Evolutionary conservation across 2,113 vertebrate genomes (phyloP), one percentile per base, ranked within the genome.

Genomic region (Corynorhinus townsendii): DNA sequence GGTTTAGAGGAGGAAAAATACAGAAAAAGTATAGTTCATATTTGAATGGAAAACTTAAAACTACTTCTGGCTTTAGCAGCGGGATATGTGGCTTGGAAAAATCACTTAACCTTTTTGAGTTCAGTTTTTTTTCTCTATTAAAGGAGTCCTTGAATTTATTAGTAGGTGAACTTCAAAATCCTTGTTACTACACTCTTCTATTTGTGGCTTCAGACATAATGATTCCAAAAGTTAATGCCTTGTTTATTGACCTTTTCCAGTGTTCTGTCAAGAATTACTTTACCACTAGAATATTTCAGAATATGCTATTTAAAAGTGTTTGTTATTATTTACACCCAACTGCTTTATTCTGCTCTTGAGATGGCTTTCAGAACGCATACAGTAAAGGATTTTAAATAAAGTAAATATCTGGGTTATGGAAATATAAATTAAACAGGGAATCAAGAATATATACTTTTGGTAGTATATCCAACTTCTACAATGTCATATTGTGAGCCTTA

Each of bases 381-480:
- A 59, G 40, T 80, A 84, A 80, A n/a, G 43, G 4, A 64, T 96
- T 92, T 89, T 38, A 85, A 96, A 84, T 94, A 81, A 64, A 66
- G 47, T 91, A 86, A 92, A 22, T 93, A 64, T 86, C 66, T 91
- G 33, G 64, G 86, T n/a, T 92, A 52, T 49, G 85, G 95, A 92
- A 92, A 89, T 86, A 94, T 35, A 79, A 93, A 96, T 92, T 94
- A 94, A 95, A 77, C 6, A 75, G 75, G 45, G 33, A 24, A 47
- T 93, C 49, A 83, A 72, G 82, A 69, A 75, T 92, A 47, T 66
- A 12, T 68, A 85, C 77, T 80, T 95, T 95, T 89, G 62, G 71
- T 80, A 73, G 80, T 64, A n/a, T 82, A 52, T 81, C 66, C 73
- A 85, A 54, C 40, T 94, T 89, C 81, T 54, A 77, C 45, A 91